Conservation (phyloP, 2,113 vertebrate species). For the Oryzias celebensis region DNA sequence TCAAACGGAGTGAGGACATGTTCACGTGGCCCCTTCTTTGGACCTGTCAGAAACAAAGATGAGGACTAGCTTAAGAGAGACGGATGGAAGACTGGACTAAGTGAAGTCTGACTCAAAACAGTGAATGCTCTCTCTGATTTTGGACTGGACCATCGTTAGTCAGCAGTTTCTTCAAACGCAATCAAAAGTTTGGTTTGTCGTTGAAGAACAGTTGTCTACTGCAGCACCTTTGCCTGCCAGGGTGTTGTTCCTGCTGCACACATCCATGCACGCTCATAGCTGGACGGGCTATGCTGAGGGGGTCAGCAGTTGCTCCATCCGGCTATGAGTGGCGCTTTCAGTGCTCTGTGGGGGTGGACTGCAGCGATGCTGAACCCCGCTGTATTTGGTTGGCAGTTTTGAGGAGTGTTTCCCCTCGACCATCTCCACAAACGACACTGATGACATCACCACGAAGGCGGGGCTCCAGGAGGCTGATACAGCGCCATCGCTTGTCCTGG, state of each 20-base stretch:
- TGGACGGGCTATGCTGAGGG: conserved; percentile 52
- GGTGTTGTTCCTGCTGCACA: neutral
- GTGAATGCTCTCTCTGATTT: neutral
- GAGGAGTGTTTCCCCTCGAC: conserved; percentile 45
- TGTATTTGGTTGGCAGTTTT: conserved; percentile 89
- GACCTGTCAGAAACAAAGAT: conserved; percentile 1
- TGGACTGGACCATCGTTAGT: neutral
- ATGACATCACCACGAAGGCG: conserved; percentile 39
- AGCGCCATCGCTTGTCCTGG: conserved; percentile 50
- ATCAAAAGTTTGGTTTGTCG: too few species aligned
- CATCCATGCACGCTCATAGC: conserved; percentile 1
- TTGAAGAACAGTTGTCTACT: neutral
- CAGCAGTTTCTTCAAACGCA: too few species aligned
- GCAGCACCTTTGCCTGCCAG: neutral
- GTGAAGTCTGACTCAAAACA: neutral
- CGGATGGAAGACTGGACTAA: conserved; percentile 3
- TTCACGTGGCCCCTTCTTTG: neutral
- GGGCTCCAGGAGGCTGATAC: conserved; percentile 44
- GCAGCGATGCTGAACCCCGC: conserved; percentile 86
- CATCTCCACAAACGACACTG: conserved; percentile 34
- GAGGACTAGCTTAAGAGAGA: conserved; percentile 4
- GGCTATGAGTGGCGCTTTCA: conserved; percentile 82
- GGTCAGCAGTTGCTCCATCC: conserved; percentile 56
- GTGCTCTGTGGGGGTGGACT: conserved; percentile 89
- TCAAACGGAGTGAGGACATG: neutral